phyloP scores from a whole-genome alignment of 2,113 vertebrate species.

The Syrrhaptes paradoxus region DNA sequence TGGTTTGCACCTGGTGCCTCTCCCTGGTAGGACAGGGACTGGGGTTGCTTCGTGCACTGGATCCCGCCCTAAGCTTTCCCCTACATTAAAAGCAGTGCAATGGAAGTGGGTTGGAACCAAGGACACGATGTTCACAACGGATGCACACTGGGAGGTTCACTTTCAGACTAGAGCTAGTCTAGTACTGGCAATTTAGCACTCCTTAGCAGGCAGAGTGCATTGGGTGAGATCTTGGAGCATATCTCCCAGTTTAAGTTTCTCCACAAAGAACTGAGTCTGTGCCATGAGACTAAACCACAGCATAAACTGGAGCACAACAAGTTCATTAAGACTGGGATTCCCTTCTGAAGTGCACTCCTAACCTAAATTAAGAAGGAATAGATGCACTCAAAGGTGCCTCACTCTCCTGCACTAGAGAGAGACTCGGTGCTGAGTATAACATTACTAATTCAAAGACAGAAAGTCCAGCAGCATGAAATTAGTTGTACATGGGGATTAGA shows the following conservation, averaged over 20 bases:
- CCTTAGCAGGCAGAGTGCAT: neutral
- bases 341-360: neutral
- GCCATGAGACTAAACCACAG: neutral
- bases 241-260: neutral
- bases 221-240: neutral
- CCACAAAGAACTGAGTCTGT: neutral
- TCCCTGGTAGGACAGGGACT: neutral
- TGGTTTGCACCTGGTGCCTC: neutral
- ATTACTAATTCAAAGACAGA: neutral
- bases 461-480: neutral
- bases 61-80: neutral
- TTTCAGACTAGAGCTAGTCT: neutral
- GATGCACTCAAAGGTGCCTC: neutral
- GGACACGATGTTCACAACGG: rapidly evolving
- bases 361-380: neutral
- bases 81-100: neutral
- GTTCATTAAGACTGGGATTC: neutral
- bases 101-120: neutral
- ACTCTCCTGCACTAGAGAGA: neutral
- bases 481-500: neutral
- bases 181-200: neutral
- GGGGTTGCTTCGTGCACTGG: neutral
- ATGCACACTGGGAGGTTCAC: neutral
- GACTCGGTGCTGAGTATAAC: neutral
- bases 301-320: neutral